These are phyloP conservation scores for Theonella swinhoei DNA, from an alignment of 37 sponge, comb jelly and placozoan genomes.

Conservation along the genomic window DNA sequence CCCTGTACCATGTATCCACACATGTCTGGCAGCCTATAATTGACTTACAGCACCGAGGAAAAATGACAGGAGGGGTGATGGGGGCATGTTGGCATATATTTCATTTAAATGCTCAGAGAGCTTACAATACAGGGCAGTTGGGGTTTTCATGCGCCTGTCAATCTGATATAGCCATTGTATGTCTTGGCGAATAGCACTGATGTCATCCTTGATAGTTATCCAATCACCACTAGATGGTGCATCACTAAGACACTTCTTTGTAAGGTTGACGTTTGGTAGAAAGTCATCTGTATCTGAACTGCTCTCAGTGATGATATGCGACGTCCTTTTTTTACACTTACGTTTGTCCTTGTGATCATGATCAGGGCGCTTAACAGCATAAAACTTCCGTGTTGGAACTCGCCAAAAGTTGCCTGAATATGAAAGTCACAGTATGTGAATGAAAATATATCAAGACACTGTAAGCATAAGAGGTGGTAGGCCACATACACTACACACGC, in stretches of 20 bases:
- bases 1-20: conserved; percentile 41
- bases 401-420: conserved; percentile 29
- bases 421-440: background rate
- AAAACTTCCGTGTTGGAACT: conserved; percentile 17
- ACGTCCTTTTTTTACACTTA: background rate
- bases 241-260: background rate
- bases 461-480: background rate
- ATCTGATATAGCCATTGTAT: background rate
- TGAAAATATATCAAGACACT: background rate
- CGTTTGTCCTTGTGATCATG: background rate
- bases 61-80: conserved; percentile 25
- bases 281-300: background rate
- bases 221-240: background rate
- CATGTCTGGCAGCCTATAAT: conserved; percentile 50
- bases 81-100: conserved; percentile 39
- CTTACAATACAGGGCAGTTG: conserved; percentile 4
- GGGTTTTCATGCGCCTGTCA: conserved; percentile 1
- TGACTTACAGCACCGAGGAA: conserved; percentile 39
- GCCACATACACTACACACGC: background rate
- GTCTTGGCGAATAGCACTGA: background rate
- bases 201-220: background rate
- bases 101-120: conserved; percentile 33
- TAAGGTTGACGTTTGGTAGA: too few relatives aligned
- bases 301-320: background rate
- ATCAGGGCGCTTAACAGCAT: conserved; percentile 15